Evolutionary conservation across 1,140 invertebrate genomes (phyloP), one percentile per base, ranked within the genome.

Genomic region (Rhyzopertha dominica): DNA sequence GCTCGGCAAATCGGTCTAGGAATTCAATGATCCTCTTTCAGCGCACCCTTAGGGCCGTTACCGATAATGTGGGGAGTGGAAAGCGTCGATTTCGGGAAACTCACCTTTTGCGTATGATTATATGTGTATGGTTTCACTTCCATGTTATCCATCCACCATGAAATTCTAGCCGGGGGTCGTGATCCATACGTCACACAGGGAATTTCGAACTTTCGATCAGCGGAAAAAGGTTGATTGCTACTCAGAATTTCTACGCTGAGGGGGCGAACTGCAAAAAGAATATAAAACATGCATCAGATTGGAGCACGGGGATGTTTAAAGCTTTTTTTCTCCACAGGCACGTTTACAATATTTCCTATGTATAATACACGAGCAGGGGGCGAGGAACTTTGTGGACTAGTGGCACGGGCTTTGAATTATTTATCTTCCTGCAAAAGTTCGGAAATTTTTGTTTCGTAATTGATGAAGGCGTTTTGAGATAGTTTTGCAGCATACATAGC

Each of bases 101-200:
- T 67, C 62, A 82, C 79, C 70, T 69, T 72, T 61, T 79, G 70
- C 0, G 73, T 73, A 30, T 61, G 64, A 53, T 75, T 76, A 48
- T 58, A 62, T 51, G 56, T 57, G 5, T 59, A 52, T n/a, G 58
- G 23, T 51, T 70, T 66, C 5, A 91, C 62, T 52, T 74, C 74
- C 42, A 77, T 77, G 5, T 78, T 81, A 16, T 84, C 82, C 62
- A 89, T 77, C 79, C 80, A 90, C 87, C 88, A 90, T 1, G 80
- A 80, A 37, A 91, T 76, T 34, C 75, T 79, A 0, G 87, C 85
- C 0, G 86, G 77, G 5, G 88, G 88, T 35, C 86, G 71, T 14
- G 87, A 88, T 17, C 88, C 88, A n/a, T 78, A 76, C 1, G 84
- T 80, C 62, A 80, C 79, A 62, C 88, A 92, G 49, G 77, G 79